phyloP scores from a whole-genome alignment of 53 echinoderm and acorn worm species.

The Echinometra lucunter region DNA sequence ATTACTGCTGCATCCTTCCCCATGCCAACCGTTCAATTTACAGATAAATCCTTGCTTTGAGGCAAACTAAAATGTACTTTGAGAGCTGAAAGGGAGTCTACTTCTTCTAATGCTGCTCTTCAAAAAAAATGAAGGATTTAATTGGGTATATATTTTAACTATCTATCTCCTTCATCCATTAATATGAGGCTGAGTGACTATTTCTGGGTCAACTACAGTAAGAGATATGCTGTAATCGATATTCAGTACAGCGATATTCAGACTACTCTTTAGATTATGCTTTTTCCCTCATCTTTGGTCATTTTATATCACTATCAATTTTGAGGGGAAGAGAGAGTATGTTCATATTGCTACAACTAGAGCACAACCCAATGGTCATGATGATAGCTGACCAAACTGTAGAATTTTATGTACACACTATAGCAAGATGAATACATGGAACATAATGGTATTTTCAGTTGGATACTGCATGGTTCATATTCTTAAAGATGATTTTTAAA shows the following conservation, averaged over 20 bases:
- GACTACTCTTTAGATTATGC: background rate
- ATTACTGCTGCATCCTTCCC: conserved; percentile 11
- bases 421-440: too few species aligned
- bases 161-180: background rate
- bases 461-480: too few species aligned
- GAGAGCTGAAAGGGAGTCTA: conserved; percentile 46
- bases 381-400: background rate
- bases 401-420: background rate
- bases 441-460: too few species aligned
- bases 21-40: conserved; percentile 45
- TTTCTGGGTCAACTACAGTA: background rate
- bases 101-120: background rate
- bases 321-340: background rate
- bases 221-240: background rate
- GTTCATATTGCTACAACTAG: too few species aligned
- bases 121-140: conserved; percentile 30
- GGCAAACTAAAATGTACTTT: conserved; percentile 16
- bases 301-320: background rate
- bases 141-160: background rate
- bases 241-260: background rate
- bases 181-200: background rate
- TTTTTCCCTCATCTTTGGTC: background rate
- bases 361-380: background rate
- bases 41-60: conserved; percentile 29
- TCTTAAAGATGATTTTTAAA: too few species aligned